These are phyloP conservation scores for Ethmia dodecea DNA, from an alignment of 2,888 invertebrate species.

Conservation along the genomic window DNA sequence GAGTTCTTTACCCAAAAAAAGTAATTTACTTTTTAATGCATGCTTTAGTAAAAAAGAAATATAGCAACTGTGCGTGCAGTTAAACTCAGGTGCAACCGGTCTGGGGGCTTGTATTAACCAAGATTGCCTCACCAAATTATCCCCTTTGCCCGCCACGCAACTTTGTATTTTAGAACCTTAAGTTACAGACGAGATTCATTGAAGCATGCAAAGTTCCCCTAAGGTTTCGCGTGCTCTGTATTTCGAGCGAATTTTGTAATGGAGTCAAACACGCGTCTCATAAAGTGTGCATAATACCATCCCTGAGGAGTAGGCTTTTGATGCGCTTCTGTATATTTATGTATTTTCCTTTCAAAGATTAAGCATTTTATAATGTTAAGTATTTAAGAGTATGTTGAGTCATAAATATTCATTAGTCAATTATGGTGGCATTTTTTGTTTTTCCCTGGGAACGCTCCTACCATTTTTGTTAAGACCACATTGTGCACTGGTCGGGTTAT, in stretches of 20 bases:
- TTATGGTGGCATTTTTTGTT: too few species aligned
- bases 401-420: too few species aligned
- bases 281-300: constrained; percentile 25
- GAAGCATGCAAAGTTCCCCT: constrained; percentile 6
- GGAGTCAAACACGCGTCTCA: constrained; percentile 37
- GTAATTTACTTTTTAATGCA: too few species aligned
- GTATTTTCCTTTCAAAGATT: too few species aligned
- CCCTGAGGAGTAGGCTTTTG: constrained; percentile 28
- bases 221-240: constrained; percentile 35
- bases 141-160: constrained; percentile 20
- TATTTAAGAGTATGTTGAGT: too few species aligned
- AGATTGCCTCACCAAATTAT: constrained; percentile 57
- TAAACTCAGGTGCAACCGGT: constrained; percentile 52
- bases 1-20: constrained; percentile 29
- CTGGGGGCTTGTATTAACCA: constrained; percentile 41
- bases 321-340: constrained; percentile 11
- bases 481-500: too few species aligned
- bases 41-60: constrained; percentile 13
- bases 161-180: constrained; percentile 23
- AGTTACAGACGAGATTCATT: constrained; percentile 11
- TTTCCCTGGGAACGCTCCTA: too few species aligned
- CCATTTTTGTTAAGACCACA: too few species aligned
- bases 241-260: constrained; percentile 39
- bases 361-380: too few species aligned
- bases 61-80: constrained; percentile 46